A percentile compares a stretch with the other conserved stretches of the same genome.
Evolutionary conservation across 2,797 vertebrate species (phyloP).

Genomic region (Tamandua tetradactyla): DNA sequence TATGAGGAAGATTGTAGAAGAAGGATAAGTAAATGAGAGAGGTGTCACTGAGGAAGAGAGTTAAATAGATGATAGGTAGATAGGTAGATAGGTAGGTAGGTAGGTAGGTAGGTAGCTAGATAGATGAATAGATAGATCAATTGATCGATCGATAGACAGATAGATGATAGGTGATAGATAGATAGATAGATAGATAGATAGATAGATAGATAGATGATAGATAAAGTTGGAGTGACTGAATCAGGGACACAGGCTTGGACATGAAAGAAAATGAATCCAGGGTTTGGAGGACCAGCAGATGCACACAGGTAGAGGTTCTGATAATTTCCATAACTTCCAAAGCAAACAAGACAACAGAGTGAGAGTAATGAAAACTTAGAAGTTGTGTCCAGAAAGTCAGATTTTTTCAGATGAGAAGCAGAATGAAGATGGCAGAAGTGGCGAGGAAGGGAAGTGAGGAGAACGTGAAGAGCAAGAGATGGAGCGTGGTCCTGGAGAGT

Average conservation of each 20-base stretch:
- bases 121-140: no score
- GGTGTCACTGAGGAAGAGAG: not conserved
- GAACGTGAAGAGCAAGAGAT: not conserved
- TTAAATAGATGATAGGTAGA: no score
- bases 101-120: no score
- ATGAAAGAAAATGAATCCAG: not conserved
- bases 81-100: no score
- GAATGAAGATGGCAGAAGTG: not conserved
- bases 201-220: no score
- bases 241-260: not conserved
- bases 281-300: not conserved
- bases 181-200: no score
- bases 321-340: not conserved
- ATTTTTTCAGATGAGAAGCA: not conserved
- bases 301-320: not conserved
- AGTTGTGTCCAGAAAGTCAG: not conserved
- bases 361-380: not conserved
- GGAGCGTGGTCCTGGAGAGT: no score
- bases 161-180: no score
- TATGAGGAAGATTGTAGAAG: not conserved
- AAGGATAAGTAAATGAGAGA: not conserved
- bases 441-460: not conserved
- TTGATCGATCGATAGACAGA: no score
- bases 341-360: not conserved
- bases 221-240: not conserved